These are phyloP conservation scores for Oxyura jamaicensis DNA, from an alignment of 2,113 vertebrate genomes.

Conservation along the genomic window DNA sequence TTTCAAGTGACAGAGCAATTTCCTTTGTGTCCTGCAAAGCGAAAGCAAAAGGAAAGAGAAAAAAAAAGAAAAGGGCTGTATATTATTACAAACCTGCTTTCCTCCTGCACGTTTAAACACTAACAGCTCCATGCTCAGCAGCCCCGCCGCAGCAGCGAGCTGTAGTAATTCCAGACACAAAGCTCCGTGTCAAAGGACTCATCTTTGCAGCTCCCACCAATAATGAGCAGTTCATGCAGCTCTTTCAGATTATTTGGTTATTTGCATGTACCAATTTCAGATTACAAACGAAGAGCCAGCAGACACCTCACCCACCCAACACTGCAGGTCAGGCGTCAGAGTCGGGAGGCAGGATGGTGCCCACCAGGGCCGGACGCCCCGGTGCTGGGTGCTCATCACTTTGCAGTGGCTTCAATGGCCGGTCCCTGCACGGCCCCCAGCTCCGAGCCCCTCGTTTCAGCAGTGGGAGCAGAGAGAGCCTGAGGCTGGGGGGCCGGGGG, in stretches of 20 bases:
- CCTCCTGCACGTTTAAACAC: not conserved
- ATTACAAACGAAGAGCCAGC: not conserved
- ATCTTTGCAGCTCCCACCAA: not conserved
- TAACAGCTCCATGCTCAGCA: conserved; percentile 4
- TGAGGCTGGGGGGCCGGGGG: too few relatives aligned
- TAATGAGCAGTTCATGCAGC: not conserved
- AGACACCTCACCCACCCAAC: fast-evolving
- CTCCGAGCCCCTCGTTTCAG: too few relatives aligned
- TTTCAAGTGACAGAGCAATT: conserved; percentile 52
- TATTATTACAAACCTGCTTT: conserved; percentile 8
- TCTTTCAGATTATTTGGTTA: not conserved
- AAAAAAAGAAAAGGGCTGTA: not conserved
- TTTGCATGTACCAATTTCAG: not conserved
- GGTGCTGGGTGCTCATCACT: not conserved
- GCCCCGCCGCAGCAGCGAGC: fast-evolving
- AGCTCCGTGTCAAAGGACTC: not conserved
- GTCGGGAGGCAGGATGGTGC: fast-evolving
- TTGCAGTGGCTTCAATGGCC: too few relatives aligned
- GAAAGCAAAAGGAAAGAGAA: not conserved
- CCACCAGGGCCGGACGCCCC: not conserved
- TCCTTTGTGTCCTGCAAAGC: conserved; percentile 37
- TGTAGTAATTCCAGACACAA: conserved; percentile 1
- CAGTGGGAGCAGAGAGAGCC: too few relatives aligned
- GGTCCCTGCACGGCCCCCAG: too few relatives aligned
- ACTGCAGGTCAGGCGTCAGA: fast-evolving